Percentiles rank a stretch among this genome's conserved stretches.
These are phyloP conservation scores for Hydra vulgaris DNA, from an alignment of 30 jellyfish, hydroid and myxozoan genomes.

Conservation along the genomic window DNA sequence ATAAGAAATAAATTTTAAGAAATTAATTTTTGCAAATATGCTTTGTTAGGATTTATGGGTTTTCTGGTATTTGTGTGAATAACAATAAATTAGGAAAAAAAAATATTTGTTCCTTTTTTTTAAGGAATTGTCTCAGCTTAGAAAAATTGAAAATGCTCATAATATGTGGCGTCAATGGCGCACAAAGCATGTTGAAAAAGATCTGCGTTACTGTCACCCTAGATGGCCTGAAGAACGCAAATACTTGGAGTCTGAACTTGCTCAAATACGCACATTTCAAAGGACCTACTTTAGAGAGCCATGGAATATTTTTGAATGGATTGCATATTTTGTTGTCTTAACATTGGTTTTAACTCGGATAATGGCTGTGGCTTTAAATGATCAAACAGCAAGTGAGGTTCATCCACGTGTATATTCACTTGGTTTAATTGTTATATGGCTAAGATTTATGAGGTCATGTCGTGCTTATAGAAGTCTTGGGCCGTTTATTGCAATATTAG, in stretches of 20 bases:
- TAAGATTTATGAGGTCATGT: slow-evolving; percentile 71
- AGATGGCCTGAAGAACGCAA: slow-evolving; percentile 92
- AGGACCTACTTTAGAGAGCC: slow-evolving; percentile 56
- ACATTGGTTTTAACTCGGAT: slow-evolving; percentile 46
- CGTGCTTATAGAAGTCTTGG: slow-evolving; percentile 97
- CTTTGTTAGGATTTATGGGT: too few relatives aligned
- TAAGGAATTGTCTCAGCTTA: slow-evolving; percentile 80
- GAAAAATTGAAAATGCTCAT: slow-evolving; percentile 71
- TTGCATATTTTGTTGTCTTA: slow-evolving; percentile 46
- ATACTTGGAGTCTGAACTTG: slow-evolving; percentile 55
- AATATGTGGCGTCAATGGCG: slow-evolving; percentile 98
- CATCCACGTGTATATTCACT: slow-evolving; percentile 60
- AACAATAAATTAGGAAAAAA: too few relatives aligned
- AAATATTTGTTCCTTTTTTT: background rate
- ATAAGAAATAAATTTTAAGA: too few relatives aligned
- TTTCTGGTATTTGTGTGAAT: too few relatives aligned
- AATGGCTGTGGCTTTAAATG: slow-evolving; percentile 22
- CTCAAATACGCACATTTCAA: slow-evolving; percentile 48
- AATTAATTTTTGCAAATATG: too few relatives aligned
- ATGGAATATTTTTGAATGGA: slow-evolving; percentile 88
- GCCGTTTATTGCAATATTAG: slow-evolving; percentile 73
- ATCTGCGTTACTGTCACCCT: slow-evolving; percentile 84
- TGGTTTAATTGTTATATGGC: slow-evolving; percentile 69
- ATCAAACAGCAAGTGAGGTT: slow-evolving; percentile 20
- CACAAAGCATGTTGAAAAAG: slow-evolving; percentile 91